A percentile compares a stretch with the other conserved stretches of the same genome.
Conservation (phyloP, 2,888 invertebrate genomes). For the Orthonevra nobilis region DNA sequence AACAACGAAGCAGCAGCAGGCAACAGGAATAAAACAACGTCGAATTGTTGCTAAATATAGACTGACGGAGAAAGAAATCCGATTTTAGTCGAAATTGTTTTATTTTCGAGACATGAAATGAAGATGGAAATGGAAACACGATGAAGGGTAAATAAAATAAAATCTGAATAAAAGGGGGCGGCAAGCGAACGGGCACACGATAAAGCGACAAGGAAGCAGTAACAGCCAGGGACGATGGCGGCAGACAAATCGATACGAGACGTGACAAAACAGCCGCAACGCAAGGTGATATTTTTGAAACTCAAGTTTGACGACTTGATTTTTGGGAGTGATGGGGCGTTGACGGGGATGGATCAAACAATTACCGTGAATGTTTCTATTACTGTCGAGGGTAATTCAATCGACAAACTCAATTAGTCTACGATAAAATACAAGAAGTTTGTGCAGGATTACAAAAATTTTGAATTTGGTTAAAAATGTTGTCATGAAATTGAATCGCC, state of each 20-base stretch:
- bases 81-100: constrained; percentile 21
- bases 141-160: constrained; percentile 22
- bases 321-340: too few species aligned
- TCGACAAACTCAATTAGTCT: too few species aligned
- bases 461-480: too few species aligned
- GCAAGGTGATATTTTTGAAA: too few species aligned
- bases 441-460: too few species aligned
- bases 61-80: constrained; percentile 21
- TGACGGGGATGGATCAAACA: too few species aligned
- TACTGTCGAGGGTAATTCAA: too few species aligned
- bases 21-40: constrained; percentile 7
- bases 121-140: constrained; percentile 18
- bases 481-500: too few species aligned
- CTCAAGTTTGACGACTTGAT: too few species aligned
- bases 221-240: constrained; percentile 3
- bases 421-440: too few species aligned
- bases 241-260: constrained; percentile 30
- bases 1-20: not conserved
- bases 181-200: not conserved
- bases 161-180: constrained; percentile 1
- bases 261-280: constrained; percentile 21
- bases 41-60: constrained; percentile 60
- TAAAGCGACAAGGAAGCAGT: not conserved
- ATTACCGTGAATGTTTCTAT: too few species aligned
- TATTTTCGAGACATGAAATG: constrained; percentile 21